Conservation (phyloP, 2,113 vertebrate genomes). For the Phodopus roborovskii region DNA sequence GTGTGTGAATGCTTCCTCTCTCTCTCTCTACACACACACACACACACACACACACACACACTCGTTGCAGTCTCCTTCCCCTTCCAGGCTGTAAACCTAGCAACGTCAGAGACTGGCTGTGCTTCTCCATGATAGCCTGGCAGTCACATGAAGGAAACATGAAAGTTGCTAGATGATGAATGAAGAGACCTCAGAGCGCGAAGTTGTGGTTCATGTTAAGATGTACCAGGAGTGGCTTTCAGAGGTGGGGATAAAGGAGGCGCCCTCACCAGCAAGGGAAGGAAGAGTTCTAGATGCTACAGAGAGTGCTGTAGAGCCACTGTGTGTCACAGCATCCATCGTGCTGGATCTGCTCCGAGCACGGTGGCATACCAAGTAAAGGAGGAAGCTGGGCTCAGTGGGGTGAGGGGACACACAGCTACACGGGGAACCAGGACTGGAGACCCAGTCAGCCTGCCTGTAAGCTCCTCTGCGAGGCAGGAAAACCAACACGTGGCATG, state of each 20-base stretch:
- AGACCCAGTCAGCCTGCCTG: neutral
- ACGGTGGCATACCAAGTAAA: accelerated
- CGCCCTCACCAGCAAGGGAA: neutral
- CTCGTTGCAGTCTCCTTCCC: neutral
- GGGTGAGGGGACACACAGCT: neutral
- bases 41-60: neutral
- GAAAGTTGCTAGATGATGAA: neutral
- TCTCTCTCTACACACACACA: neutral
- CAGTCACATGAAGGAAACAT: neutral
- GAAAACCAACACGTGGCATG: accelerated
- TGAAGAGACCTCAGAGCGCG: neutral
- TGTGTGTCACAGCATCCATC: accelerated
- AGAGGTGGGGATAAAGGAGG: neutral
- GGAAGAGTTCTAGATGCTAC: neutral
- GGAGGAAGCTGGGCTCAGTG: neutral
- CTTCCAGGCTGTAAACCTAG: neutral
- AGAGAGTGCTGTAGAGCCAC: neutral
- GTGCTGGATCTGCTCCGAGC: accelerated
- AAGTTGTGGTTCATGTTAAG: neutral
- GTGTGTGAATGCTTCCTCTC: neutral
- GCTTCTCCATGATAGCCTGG: neutral
- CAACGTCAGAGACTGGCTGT: neutral
- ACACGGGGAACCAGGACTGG: accelerated
- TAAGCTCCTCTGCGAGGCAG: neutral
- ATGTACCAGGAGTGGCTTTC: neutral